phyloP scores from a whole-genome alignment of 2,113 vertebrate species.

The Mionectes macconnelli region DNA sequence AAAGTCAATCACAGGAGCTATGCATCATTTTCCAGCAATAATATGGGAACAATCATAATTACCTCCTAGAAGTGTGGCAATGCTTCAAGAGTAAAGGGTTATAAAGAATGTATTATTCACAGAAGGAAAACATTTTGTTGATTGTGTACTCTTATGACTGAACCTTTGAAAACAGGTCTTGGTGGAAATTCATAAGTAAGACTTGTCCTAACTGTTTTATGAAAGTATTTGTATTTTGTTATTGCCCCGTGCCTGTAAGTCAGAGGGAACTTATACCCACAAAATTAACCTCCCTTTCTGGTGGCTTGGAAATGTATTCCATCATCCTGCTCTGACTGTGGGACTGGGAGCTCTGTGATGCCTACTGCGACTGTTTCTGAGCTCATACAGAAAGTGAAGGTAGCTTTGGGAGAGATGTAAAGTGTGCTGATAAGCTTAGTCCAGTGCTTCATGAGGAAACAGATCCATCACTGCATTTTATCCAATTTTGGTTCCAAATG shows the following conservation, averaged over 20 bases:
- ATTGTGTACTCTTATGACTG: not conserved
- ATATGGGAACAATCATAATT: not conserved
- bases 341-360: not conserved
- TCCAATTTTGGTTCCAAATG: not conserved
- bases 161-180: not conserved
- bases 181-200: not conserved
- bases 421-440: not conserved
- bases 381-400: not conserved
- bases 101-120: not conserved
- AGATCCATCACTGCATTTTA: not conserved
- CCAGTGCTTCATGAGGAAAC: not conserved
- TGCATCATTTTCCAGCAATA: constrained; percentile 39
- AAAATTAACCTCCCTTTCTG: not conserved
- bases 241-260: not conserved
- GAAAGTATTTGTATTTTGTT: not conserved
- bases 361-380: not conserved
- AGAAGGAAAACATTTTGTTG: not conserved
- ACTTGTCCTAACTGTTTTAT: not conserved
- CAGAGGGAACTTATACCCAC: not conserved
- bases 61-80: not conserved
- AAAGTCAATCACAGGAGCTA: constrained; percentile 36
- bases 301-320: not conserved
- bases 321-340: not conserved
- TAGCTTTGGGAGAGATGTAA: not conserved
- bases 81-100: not conserved